Evolutionary conservation across 2,888 invertebrate species (phyloP).

Genomic region (Gasteruption jaculator): DNA sequence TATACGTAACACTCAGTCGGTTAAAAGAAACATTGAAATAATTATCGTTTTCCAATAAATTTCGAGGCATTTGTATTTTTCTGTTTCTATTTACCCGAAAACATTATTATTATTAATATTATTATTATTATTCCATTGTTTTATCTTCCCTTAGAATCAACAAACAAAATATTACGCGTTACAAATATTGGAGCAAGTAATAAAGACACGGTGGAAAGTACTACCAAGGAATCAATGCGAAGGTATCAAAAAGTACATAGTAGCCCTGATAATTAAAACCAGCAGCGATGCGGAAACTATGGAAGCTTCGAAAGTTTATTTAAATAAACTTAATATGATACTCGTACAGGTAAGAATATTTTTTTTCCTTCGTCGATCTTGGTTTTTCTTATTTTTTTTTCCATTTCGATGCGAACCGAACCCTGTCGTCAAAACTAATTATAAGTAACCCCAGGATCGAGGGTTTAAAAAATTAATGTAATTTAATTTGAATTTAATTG

Average conservation of each 20-base stretch:
- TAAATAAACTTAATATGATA: constrained; percentile 98
- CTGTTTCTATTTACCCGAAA: neutral
- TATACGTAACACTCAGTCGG: no score
- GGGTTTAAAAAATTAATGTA: no score
- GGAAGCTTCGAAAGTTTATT: constrained; percentile 92
- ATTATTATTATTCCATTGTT: constrained; percentile 2
- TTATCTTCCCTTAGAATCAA: constrained; percentile 68
- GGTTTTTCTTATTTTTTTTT: no score
- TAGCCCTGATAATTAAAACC: constrained; percentile 96
- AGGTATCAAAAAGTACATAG: constrained; percentile 99
- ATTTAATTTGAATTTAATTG: constrained; percentile 1
- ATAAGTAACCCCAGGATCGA: neutral
- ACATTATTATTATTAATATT: neutral
- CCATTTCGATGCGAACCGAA: no score
- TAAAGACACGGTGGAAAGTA: constrained; percentile 98
- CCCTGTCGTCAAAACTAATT: no score
- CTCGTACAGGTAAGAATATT: constrained; percentile 74
- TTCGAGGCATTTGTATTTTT: neutral
- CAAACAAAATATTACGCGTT: constrained; percentile 99
- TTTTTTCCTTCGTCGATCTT: no score
- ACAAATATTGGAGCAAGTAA: constrained; percentile 98
- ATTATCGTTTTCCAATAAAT: no score
- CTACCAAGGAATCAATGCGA: constrained; percentile 97
- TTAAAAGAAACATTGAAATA: no score
- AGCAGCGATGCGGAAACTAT: constrained; percentile 86